Conservation (phyloP, 2,888 invertebrate genomes). For the Lasioglossum vierecki region DNA sequence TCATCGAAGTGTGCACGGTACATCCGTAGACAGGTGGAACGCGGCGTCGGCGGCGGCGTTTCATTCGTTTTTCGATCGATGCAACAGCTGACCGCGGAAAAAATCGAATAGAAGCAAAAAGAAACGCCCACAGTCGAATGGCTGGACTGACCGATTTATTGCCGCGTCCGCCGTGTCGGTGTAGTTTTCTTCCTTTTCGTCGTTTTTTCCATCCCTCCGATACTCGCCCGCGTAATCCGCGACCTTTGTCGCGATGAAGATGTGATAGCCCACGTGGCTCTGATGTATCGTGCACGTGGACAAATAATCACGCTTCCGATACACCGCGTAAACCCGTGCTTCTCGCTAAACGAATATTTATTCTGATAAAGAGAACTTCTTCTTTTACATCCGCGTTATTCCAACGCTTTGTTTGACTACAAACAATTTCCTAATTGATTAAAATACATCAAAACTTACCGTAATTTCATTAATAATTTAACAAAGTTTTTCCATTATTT, state of each 20-base stretch:
- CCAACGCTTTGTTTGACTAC: not conserved
- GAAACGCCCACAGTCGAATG: slow-evolving; percentile 46
- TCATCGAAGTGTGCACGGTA: slow-evolving; percentile 19
- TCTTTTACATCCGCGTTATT: not conserved
- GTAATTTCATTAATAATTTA: too few species aligned
- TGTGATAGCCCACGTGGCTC: slow-evolving; percentile 60
- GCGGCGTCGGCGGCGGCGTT: slow-evolving; percentile 13
- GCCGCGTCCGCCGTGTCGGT: slow-evolving; percentile 59
- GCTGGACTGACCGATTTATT: slow-evolving; percentile 71
- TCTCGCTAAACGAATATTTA: not conserved
- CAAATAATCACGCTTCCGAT: not conserved
- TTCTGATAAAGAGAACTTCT: not conserved
- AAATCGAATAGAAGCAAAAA: slow-evolving; percentile 65
- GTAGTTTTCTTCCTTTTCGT: slow-evolving; percentile 61
- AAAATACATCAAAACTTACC: not conserved
- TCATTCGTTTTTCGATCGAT: slow-evolving; percentile 69
- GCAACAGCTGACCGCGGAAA: slow-evolving; percentile 67
- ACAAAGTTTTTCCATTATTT: too few species aligned
- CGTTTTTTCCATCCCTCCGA: slow-evolving; percentile 53
- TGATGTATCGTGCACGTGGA: slow-evolving; percentile 45
- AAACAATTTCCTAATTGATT: not conserved
- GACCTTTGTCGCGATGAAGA: slow-evolving; percentile 65
- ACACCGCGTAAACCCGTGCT: not conserved
- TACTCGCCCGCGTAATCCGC: slow-evolving; percentile 63
- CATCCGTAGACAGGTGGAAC: slow-evolving; percentile 43